These are phyloP conservation scores for Drosophila sp. DNA, from an alignment of 1,140 invertebrate species.

Conservation along the genomic window DNA sequence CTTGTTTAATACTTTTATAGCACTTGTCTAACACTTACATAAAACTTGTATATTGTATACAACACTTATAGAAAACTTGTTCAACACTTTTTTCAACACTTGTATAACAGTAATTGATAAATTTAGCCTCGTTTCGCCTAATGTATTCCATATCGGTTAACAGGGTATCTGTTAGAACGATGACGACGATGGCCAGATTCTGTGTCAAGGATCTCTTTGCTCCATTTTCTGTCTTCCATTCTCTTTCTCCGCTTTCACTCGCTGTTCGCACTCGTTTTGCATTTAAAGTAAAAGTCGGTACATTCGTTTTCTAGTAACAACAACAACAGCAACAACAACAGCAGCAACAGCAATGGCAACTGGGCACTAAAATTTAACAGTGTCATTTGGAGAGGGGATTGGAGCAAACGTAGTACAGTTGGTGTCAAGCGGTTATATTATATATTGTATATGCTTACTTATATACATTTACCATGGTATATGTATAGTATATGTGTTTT, in stretches of 20 bases:
- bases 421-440: conserved; percentile 43
- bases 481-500: neutral
- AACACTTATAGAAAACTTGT: too few species aligned
- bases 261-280: conserved; percentile 44
- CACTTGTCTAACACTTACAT: too few species aligned
- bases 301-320: conserved; percentile 43
- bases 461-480: neutral
- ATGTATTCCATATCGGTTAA: conserved; percentile 1
- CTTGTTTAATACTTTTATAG: too few species aligned
- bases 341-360: conserved; percentile 1
- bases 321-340: conserved; percentile 13
- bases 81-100: too few species aligned
- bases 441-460: conserved; percentile 20
- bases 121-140: neutral
- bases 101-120: too few species aligned
- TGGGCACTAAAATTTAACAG: conserved; percentile 58
- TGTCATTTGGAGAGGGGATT: conserved; percentile 12
- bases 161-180: conserved; percentile 25
- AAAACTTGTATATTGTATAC: too few species aligned
- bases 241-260: neutral
- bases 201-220: conserved; percentile 57
- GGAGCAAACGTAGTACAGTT: conserved; percentile 24
- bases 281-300: conserved; percentile 59
- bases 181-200: conserved; percentile 39
- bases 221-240: conserved; percentile 20